Evolutionary conservation across 2,888 invertebrate species (phyloP).

Genomic region (Epistrophe grossulariae): DNA sequence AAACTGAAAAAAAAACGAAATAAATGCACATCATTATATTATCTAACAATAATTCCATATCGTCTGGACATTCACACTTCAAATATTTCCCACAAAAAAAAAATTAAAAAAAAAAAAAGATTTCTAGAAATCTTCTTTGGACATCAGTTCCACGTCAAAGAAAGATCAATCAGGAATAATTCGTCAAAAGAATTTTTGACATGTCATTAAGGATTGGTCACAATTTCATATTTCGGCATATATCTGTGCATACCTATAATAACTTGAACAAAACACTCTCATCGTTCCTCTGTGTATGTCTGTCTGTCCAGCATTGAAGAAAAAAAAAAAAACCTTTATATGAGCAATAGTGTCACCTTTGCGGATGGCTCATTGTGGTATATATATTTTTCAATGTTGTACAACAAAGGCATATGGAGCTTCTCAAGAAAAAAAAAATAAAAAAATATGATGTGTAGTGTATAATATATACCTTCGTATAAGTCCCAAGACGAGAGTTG

Average conservation of each 20-base stretch:
- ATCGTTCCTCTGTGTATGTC: conserved; percentile 4
- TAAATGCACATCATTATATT: conserved; percentile 61
- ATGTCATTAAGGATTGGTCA: conserved; percentile 76
- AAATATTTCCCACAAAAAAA: conserved; percentile 56
- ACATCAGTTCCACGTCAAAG: conserved; percentile 76
- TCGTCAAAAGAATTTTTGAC: conserved; percentile 75
- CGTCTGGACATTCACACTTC: conserved; percentile 73
- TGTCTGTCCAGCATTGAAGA: conserved; percentile 51
- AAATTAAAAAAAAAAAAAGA: background rate
- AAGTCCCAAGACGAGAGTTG: conserved; percentile 64
- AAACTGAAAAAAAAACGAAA: conserved; percentile 19
- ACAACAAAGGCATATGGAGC: conserved; percentile 60
- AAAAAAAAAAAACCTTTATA: conserved; percentile 24
- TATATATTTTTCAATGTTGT: conserved; percentile 53
- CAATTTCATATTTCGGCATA: conserved; percentile 74
- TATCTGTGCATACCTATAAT: conserved; percentile 32
- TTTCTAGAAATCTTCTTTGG: conserved; percentile 40
- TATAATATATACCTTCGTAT: background rate
- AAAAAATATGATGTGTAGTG: background rate
- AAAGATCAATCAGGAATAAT: conserved; percentile 72
- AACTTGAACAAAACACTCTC: conserved; percentile 34
- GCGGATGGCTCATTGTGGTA: conserved; percentile 53
- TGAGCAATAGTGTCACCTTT: conserved; percentile 70
- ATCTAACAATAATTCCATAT: conserved; percentile 46
- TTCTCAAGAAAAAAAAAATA: conserved; percentile 41